Percentiles rank a stretch among this genome's conserved stretches.
phyloP scores from a whole-genome alignment of 2,888 invertebrate genomes.

The Adelognathus sp. region DNA sequence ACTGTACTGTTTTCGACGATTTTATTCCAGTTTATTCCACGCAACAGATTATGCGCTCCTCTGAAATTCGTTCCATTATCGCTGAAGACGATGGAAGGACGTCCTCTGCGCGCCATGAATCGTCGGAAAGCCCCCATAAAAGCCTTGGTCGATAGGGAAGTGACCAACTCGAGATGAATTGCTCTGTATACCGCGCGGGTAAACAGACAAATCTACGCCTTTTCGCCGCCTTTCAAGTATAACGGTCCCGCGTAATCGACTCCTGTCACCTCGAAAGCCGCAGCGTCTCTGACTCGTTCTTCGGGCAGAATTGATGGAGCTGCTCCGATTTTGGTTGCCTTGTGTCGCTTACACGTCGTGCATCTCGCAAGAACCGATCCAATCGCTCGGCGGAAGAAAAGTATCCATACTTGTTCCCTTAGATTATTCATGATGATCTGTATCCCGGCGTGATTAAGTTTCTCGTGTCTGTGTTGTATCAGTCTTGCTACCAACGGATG shows the following conservation, averaged over 20 bases:
- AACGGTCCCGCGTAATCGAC: constrained; percentile 76
- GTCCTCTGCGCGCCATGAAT: constrained; percentile 57
- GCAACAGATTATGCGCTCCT: constrained; percentile 32
- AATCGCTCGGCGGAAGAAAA: constrained; percentile 28
- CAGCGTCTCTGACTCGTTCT: constrained; percentile 48
- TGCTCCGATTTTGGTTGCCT: constrained; percentile 12
- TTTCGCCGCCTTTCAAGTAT: constrained; percentile 60
- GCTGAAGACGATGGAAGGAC: constrained; percentile 35
- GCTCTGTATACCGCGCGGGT: constrained; percentile 76
- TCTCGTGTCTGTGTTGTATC: constrained; percentile 50
- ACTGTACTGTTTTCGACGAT: not conserved
- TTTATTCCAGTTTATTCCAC: constrained; percentile 11
- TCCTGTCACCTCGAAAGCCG: constrained; percentile 62
- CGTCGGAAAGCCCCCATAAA: constrained; percentile 67
- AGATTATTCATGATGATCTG: constrained; percentile 51
- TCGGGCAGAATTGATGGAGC: constrained; percentile 40
- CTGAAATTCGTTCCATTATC: constrained; percentile 58
- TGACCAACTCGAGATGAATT: constrained; percentile 76
- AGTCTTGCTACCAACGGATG: constrained; percentile 63
- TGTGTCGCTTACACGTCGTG: constrained; percentile 33
- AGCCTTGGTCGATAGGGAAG: constrained; percentile 65
- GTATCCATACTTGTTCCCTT: constrained; percentile 54
- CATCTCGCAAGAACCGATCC: constrained; percentile 45
- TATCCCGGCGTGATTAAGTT: constrained; percentile 51
- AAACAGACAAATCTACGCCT: constrained; percentile 73